A percentile compares a stretch with the other conserved stretches of the same genome.
Conservation (phyloP, 1,140 invertebrate species). For the Drosophila prosaltans region DNA sequence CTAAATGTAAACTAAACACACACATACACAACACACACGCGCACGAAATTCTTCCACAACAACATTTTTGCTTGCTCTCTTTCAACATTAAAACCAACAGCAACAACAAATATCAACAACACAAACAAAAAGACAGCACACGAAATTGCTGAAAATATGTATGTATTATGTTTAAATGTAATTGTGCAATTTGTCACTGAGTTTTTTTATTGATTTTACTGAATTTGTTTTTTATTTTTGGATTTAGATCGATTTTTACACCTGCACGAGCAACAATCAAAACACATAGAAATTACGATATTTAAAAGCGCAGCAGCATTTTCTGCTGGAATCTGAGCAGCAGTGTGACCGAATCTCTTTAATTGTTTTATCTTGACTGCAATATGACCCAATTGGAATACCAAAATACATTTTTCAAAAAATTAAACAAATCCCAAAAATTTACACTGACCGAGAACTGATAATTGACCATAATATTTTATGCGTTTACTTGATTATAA, state of each 20-base stretch:
- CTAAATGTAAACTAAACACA: constrained; percentile 60
- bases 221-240: constrained; percentile 15
- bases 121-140: constrained; percentile 36
- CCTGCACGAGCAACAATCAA: constrained; percentile 56
- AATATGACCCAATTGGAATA: constrained; percentile 11
- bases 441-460: too few species aligned
- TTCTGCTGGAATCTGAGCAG: constrained; percentile 45
- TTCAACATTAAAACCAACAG: constrained; percentile 40
- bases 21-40: constrained; percentile 50
- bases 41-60: constrained; percentile 33
- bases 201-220: constrained; percentile 15
- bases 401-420: too few species aligned
- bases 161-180: not conserved
- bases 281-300: constrained; percentile 40
- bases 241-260: constrained; percentile 53
- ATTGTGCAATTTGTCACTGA: not conserved
- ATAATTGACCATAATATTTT: too few species aligned
- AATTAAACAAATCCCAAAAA: too few species aligned
- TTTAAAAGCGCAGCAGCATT: constrained; percentile 23
- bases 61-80: constrained; percentile 66
- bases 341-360: constrained; percentile 41
- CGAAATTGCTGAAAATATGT: not conserved
- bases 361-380: constrained; percentile 16
- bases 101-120: constrained; percentile 53
- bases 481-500: too few species aligned